Evolutionary conservation across 2,113 vertebrate genomes (phyloP), one percentile per base, ranked within the genome.

Genomic region (Pterocles orientalis): DNA sequence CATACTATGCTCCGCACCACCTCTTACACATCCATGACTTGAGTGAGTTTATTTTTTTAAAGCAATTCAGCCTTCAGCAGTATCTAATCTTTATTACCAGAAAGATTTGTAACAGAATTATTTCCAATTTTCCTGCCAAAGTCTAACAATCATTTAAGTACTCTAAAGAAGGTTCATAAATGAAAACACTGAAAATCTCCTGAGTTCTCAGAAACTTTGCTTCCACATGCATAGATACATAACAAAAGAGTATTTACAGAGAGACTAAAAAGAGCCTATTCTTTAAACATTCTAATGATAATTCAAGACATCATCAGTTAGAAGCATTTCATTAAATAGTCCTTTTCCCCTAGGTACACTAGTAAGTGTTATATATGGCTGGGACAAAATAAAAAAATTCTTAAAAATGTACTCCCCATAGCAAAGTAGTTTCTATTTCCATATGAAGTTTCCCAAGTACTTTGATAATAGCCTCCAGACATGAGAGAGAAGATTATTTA

Each of bases 381-480:
- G 39, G n/a, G 72, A 25, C 12, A 81, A 86, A 82, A 13, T 25
- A 1, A 86, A 72, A 84, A 77, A 82, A 39, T 14, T 69, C 69
- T 71, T 77, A 53, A 39, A 72, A 48, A 39, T 0, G 0, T 75
- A 88, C 68, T 96, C 68, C 51, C 48, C 33, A 69, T 0, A 3
- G 86, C 14, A 4, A 86, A 75, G 51, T 43, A 64, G 33, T 75
- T 94, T 81, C 66, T 53, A 51, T 43, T 88, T 92, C 86, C 77
- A 76, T 28, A 60, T 18, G 61, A 94, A 82, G 64, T 64, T 88
- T 88, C 4, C 1, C 53, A 77, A 86, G 64, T 54, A 84, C 53
- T 84, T 84, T 31, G 34, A n/a, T 87, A 95, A 95, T 69, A 84
- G 57, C 43, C 48, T 94, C 86, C 94, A 95, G 80, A 95, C 94